phyloP scores from a whole-genome alignment of 2,797 vertebrate species.

The Lateolabrax maculatus region DNA sequence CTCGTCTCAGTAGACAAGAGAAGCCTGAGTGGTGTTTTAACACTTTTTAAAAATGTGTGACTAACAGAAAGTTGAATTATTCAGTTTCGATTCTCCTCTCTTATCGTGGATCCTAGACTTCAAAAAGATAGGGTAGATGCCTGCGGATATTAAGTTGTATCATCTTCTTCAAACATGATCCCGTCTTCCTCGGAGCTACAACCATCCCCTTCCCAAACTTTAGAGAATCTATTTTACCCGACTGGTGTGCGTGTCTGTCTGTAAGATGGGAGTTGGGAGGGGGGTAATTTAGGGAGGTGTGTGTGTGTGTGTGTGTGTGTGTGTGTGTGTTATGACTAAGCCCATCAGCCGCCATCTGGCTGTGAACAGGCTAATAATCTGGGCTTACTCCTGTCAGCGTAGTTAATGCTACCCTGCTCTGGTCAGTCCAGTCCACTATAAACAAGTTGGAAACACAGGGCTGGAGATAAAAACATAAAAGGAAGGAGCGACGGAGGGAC shows the following conservation, averaged over 20 bases:
- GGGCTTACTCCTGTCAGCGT: conserved; percentile 79
- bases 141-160: conserved; percentile 54
- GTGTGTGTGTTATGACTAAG: conserved; percentile 76
- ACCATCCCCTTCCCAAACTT: conserved; percentile 44
- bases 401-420: conserved; percentile 67
- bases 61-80: conserved; percentile 61
- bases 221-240: conserved; percentile 27
- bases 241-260: conserved; percentile 35
- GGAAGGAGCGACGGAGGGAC: conserved; percentile 14
- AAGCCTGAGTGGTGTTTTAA: conserved; percentile 45
- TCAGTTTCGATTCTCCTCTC: conserved; percentile 42
- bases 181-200: conserved; percentile 51
- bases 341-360: conserved; percentile 84
- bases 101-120: conserved; percentile 45
- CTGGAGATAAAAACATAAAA: conserved; percentile 12
- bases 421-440: conserved; percentile 60
- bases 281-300: conserved; percentile 45
- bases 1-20: not conserved
- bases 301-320: conserved; percentile 49
- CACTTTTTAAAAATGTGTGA: conserved; percentile 48
- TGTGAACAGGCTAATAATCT: conserved; percentile 88
- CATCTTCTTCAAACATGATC: conserved; percentile 60
- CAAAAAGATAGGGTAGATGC: conserved; percentile 58
- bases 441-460: conserved; percentile 50
- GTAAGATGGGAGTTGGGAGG: conserved; percentile 14